These are phyloP conservation scores for Apotomis turbidana DNA, from an alignment of 2,888 invertebrate species.

Conservation along the genomic window DNA sequence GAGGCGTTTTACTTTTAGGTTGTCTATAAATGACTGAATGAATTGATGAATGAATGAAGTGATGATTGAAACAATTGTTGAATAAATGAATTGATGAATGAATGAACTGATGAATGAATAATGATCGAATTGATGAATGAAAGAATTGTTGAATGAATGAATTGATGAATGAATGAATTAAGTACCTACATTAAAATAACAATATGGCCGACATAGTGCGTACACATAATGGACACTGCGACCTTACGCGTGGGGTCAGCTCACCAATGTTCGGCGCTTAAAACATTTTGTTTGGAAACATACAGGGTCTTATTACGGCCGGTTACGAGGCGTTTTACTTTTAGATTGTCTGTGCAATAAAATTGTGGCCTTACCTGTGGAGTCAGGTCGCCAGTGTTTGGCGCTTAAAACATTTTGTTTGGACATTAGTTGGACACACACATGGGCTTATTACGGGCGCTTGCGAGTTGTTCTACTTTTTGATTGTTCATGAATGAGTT, in stretches of 20 bases:
- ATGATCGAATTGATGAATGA: too few species aligned
- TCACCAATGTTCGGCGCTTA: background rate
- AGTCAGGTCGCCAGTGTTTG: background rate
- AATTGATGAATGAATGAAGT: too few species aligned
- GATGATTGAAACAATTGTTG: too few species aligned
- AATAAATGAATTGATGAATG: too few species aligned
- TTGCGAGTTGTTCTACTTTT: background rate
- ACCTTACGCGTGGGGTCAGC: constrained; percentile 32
- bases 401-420: background rate
- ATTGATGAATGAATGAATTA: too few species aligned
- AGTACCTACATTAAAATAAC: too few species aligned
- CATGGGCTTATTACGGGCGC: background rate
- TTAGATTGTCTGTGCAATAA: background rate
- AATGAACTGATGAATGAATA: too few species aligned
- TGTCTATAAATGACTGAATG: background rate
- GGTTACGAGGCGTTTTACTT: background rate
- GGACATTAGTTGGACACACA: background rate
- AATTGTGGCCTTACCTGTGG: constrained; percentile 4
- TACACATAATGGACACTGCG: constrained; percentile 29
- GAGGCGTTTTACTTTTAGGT: background rate
- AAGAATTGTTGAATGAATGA: background rate
- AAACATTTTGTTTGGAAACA: background rate
- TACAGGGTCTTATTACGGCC: background rate
- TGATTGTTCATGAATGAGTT: background rate
- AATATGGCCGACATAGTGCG: constrained; percentile 27